phyloP scores from a whole-genome alignment of 2,113 vertebrate species.

The Poicephalus gulielmi region DNA sequence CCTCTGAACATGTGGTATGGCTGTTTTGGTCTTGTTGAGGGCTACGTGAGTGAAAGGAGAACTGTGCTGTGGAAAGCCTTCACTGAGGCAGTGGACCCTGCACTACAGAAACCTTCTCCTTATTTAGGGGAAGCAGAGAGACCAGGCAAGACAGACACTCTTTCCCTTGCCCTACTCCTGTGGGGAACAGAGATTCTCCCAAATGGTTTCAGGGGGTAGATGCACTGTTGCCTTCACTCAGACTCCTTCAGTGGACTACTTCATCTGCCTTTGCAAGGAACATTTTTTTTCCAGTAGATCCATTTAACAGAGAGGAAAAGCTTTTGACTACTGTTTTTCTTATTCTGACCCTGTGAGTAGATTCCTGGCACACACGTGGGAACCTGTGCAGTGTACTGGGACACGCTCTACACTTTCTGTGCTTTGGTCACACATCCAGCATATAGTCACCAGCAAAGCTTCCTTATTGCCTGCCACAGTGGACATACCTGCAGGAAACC shows the following conservation, averaged over 20 bases:
- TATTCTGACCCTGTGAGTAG: background rate
- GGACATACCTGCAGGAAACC: background rate
- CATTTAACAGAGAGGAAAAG: background rate
- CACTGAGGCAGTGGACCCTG: background rate
- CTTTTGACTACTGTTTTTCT: background rate
- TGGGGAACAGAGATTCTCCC: background rate
- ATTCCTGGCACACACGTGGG: background rate
- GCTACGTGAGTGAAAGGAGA: background rate
- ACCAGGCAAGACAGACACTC: rapidly evolving
- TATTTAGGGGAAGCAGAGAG: background rate
- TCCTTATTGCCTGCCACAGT: background rate
- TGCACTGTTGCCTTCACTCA: background rate
- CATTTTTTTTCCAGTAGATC: background rate
- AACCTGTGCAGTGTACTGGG: background rate
- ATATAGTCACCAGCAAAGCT: background rate
- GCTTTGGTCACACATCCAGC: background rate
- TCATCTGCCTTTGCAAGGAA: background rate
- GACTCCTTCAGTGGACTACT: background rate
- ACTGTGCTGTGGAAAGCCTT: background rate
- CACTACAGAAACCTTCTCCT: background rate
- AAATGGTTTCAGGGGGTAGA: background rate
- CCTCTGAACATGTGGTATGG: background rate
- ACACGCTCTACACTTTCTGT: background rate
- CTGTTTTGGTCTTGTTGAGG: background rate
- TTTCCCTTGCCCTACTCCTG: background rate